These are phyloP conservation scores for Nannospalax galili DNA, from an alignment of 2,113 vertebrate species.

Conservation along the genomic window DNA sequence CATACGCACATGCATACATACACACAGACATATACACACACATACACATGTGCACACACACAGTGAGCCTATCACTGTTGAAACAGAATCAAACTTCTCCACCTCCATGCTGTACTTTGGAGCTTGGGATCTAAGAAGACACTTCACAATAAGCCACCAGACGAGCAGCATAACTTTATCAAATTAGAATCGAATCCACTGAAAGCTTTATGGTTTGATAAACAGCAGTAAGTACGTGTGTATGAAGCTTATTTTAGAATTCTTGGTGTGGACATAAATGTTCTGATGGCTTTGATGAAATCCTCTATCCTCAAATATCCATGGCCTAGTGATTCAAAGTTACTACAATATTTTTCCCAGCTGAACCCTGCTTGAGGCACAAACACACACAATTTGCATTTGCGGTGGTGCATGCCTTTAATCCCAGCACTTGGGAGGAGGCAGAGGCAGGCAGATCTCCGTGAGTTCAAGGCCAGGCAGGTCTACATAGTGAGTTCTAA, in stretches of 20 bases:
- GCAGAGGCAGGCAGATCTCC: no score
- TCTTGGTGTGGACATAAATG: neutral
- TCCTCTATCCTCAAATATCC: neutral
- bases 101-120: neutral
- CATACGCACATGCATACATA: neutral
- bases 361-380: neutral
- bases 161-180: neutral
- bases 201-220: neutral
- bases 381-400: neutral
- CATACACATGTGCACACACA: neutral
- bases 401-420: no score
- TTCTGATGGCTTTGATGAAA: neutral
- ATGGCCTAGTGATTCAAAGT: neutral
- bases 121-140: neutral
- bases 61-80: neutral
- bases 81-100: neutral
- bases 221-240: neutral
- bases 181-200: constrained; percentile 9
- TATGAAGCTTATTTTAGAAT: neutral
- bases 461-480: no score
- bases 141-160: neutral
- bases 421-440: no score
- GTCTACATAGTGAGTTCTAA: no score
- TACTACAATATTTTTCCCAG: neutral
- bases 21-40: neutral